Base-by-base conservation (phyloP, 2,888 invertebrate genomes). In the Allacma fusca region DNA sequence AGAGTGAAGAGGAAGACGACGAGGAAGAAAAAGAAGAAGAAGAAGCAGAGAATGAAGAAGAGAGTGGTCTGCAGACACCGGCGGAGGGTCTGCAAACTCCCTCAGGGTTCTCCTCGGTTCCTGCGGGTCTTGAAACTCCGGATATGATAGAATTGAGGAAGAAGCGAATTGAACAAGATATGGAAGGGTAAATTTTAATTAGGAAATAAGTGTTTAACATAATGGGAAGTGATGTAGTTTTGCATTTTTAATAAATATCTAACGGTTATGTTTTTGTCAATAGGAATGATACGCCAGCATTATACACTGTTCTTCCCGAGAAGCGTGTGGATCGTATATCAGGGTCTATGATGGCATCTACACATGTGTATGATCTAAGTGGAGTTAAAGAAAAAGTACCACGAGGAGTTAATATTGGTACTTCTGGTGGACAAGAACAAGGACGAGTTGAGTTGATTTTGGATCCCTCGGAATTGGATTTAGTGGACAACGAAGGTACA, bases 111-210 rank as follows among this genome's bases (percentile, higher is more conserved):
- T 93, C 94, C 57, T 91, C 91, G 1, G 94, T 97, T 76, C 96
- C 97, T 19, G 93, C 96, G 69, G 98, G 98, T 78, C 91, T 98
- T 88, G 98, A 99, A 88, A 99, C 99, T 0, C 99, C 99, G 0
- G 98, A 99, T 86, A 95, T 96, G 83, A 99, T 99, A 85, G 99
- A 99, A 87, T 89, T 99, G 82, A 90, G 99, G 82, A 99, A 99
- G 89, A 94, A 95, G 88, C 96, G 97, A 86, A 94, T 96, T 80
- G 98, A 98, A 87, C 93, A 92, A 79, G 97, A 97, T 87, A 94
- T 95, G 91, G 99, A 99, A 87, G 94, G 96, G 94, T 92, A 86
- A 87, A 89, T 28, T 34, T 29, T n/a, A n/a, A n/a, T n/a, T n/a
- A n/a, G n/a, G n/a, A n/a, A n/a, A n/a, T n/a, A n/a, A n/a, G n/a